A percentile compares a stretch with the other conserved stretches of the same genome.
These are phyloP conservation scores for Drymonia ruficornis DNA, from an alignment of 2,888 invertebrate genomes.

Conservation along the genomic window DNA sequence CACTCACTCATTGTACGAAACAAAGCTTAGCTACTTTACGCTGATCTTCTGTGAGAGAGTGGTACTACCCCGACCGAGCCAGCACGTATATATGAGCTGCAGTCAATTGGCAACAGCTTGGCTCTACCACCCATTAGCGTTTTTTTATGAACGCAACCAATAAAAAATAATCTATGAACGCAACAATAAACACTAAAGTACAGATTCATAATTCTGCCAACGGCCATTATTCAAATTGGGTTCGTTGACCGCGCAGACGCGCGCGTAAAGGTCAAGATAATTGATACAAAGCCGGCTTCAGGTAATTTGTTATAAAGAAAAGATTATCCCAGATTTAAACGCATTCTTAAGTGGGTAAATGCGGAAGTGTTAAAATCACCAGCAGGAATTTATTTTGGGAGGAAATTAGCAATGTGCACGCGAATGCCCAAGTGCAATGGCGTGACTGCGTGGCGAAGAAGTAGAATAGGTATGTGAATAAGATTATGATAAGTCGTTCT, in stretches of 20 bases:
- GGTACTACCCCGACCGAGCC: too few species aligned
- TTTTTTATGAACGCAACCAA: background rate
- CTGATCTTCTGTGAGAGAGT: too few species aligned
- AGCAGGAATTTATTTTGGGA: constrained; percentile 7
- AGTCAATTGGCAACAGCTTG: too few species aligned
- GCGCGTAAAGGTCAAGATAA: constrained; percentile 58
- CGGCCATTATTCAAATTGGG: constrained; percentile 44
- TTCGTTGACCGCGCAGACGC: constrained; percentile 48
- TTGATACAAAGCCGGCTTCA: constrained; percentile 36
- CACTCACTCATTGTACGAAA: too few species aligned
- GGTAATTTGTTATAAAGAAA: constrained; percentile 30
- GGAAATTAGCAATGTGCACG: too few species aligned
- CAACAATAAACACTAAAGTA: constrained; percentile 16
- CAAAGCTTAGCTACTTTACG: too few species aligned
- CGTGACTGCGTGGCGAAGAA: too few species aligned
- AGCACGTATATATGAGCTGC: too few species aligned
- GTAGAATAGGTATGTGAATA: too few species aligned
- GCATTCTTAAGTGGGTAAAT: constrained; percentile 25
- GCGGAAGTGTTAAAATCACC: constrained; percentile 22
- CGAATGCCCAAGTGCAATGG: too few species aligned
- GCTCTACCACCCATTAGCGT: too few species aligned
- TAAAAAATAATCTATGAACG: background rate
- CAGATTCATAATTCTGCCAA: constrained; percentile 34
- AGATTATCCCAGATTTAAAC: constrained; percentile 27
- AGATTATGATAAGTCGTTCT: too few species aligned